Evolutionary conservation across 2,797 vertebrate species (phyloP), one percentile per base, ranked within the genome.

Genomic region (Lepilemur septentrionalis): DNA sequence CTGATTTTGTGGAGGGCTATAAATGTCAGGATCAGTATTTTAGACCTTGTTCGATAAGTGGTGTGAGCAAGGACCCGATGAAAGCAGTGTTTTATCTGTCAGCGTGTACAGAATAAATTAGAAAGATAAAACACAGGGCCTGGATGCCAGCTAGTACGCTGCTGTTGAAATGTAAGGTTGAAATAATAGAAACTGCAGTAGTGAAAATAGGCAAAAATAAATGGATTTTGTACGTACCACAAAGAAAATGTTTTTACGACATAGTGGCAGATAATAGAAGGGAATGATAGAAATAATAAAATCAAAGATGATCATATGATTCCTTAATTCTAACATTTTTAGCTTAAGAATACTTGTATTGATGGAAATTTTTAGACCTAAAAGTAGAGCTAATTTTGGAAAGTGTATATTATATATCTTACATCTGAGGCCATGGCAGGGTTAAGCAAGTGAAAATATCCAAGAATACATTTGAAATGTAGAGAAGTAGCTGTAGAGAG

Each of bases 61-160:
- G 48, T 41, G 55, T 65, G 20, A 86, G 14, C 61, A 83, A 72
- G 30, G 17, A 57, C 48, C 65, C 43, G 55, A 88, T 75, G 75
- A 95, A 94, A 95, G 38, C 41, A 17, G 30, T 50, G 50, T 84
- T 92, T 96, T 76, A 92, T 92, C 89, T 96, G 84, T 95, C 72
- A 88, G 41, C 6, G 0, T 89, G 76, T 57, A 38, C 50, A 92
- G 81, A 83, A 70, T 94, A 93, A 96, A 81, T 94, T 92, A 94
- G 72, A 76, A 82, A 22, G 50, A 80, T 72, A 91, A 94, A 79
- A 63, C 28, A 1, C 35, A 5, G 72, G 22, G 32, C 43, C 57
- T 75, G 55, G n/a, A 86, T 65, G 46, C 41, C 57, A 69, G 46
- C 73, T 32, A 22, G 32, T 13, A 90, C 14, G 1, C 18, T 78